These are phyloP conservation scores for Lysandra bellargus DNA, from an alignment of 2,888 invertebrate genomes.

Conservation along the genomic window DNA sequence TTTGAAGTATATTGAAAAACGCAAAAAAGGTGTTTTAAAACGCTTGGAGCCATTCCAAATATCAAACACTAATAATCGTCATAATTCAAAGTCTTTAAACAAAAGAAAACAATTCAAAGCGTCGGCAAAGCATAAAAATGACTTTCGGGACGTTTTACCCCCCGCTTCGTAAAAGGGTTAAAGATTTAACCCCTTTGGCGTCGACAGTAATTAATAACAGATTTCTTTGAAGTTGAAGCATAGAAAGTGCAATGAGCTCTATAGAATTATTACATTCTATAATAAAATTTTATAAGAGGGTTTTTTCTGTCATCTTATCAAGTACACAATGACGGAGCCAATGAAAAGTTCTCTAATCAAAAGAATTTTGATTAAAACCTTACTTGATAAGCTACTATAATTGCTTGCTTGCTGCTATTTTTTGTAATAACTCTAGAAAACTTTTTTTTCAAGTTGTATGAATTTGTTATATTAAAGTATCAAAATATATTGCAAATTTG, in stretches of 20 bases:
- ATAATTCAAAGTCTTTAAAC: constrained; percentile 71
- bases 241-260: constrained; percentile 44
- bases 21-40: constrained; percentile 39
- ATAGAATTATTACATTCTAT: constrained; percentile 26
- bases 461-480: not conserved
- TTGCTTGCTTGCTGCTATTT: not conserved
- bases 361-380: not conserved
- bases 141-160: constrained; percentile 61
- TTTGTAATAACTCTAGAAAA: not conserved
- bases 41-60: constrained; percentile 47
- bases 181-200: constrained; percentile 66
- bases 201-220: constrained; percentile 70
- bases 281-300: constrained; percentile 16
- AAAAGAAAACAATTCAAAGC: constrained; percentile 76
- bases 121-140: constrained; percentile 67
- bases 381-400: not conserved
- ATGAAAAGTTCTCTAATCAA: constrained; percentile 6
- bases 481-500: too few species aligned
- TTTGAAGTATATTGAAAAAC: constrained; percentile 36
- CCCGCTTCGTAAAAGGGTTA: constrained; percentile 61
- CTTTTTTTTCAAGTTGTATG: not conserved
- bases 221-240: constrained; percentile 55
- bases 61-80: constrained; percentile 72
- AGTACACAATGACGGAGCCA: not conserved
- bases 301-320: constrained; percentile 2